phyloP scores from a whole-genome alignment of 2,113 vertebrate species.

The human (Homo sapiens) region DNA sequence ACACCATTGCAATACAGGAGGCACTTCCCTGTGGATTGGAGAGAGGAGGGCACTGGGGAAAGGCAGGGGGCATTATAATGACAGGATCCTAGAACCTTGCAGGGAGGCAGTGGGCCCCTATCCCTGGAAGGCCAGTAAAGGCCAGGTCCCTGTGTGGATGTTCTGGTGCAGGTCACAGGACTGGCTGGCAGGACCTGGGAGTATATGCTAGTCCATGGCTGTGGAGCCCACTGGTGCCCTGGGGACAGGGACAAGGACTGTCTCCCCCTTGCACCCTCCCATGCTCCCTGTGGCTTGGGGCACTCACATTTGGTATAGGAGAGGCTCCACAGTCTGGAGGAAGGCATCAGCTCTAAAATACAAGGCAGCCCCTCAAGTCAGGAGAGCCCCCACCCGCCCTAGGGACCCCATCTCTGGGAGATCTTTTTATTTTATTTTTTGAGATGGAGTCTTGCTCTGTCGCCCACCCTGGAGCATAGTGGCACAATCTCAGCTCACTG shows the following conservation, averaged over 20 bases:
- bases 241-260: not conserved
- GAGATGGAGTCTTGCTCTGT: too few relatives aligned
- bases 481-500: too few relatives aligned
- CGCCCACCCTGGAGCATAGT: too few relatives aligned
- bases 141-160: not conserved
- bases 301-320: slow-evolving; percentile 93
- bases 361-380: slow-evolving; percentile 67
- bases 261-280: not conserved
- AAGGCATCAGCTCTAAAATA: slow-evolving; percentile 84
- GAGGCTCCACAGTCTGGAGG: slow-evolving; percentile 86
- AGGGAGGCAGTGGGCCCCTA: not conserved
- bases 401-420: not conserved
- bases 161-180: not conserved
- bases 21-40: slow-evolving; percentile 90
- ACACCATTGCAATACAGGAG: slow-evolving; percentile 96
- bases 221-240: not conserved
- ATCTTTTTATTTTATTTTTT: too few relatives aligned
- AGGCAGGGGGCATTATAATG: not conserved
- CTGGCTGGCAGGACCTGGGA: not conserved
- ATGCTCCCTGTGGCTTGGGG: not conserved
- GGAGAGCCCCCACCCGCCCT: not conserved
- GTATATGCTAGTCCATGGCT: not conserved
- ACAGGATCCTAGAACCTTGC: not conserved
- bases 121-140: rapidly evolving
- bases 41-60: not conserved